phyloP scores from a whole-genome alignment of 2,888 invertebrate genomes.

The Pyrgus malvae region DNA sequence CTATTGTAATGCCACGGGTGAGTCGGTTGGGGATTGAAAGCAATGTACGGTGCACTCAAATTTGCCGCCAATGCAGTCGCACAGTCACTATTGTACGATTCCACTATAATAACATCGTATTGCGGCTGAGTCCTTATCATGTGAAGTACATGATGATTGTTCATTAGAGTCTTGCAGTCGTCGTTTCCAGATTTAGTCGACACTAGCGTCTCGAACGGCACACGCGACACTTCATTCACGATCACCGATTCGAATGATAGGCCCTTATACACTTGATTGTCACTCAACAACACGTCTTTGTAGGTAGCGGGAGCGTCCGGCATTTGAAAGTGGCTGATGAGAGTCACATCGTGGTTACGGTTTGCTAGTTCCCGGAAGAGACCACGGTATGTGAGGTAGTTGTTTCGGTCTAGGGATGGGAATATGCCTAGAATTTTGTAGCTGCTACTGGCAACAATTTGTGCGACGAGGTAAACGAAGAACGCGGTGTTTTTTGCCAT shows the following conservation, averaged over 20 bases:
- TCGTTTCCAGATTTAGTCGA: slow-evolving; percentile 75
- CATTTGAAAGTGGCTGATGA: slow-evolving; percentile 76
- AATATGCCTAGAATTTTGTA: slow-evolving; percentile 80
- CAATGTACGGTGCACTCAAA: slow-evolving; percentile 84
- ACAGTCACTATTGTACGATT: slow-evolving; percentile 89
- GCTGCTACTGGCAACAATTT: slow-evolving; percentile 52
- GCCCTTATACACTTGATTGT: slow-evolving; percentile 65
- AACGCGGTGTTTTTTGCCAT: slow-evolving; percentile 57
- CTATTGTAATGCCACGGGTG: slow-evolving; percentile 80
- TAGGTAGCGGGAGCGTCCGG: slow-evolving; percentile 73
- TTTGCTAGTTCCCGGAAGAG: slow-evolving; percentile 75
- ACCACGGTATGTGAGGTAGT: slow-evolving; percentile 74
- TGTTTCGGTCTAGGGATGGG: slow-evolving; percentile 75
- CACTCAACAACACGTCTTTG: slow-evolving; percentile 76
- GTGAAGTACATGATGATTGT: slow-evolving; percentile 77
- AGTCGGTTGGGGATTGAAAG: slow-evolving; percentile 78
- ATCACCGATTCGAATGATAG: slow-evolving; percentile 75
- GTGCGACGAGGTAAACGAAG: slow-evolving; percentile 53
- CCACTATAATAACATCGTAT: slow-evolving; percentile 87
- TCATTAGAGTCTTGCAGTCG: slow-evolving; percentile 74
- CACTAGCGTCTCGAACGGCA: slow-evolving; percentile 73
- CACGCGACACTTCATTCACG: slow-evolving; percentile 68
- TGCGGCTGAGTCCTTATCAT: slow-evolving; percentile 72
- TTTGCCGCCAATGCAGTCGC: slow-evolving; percentile 85
- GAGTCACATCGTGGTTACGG: slow-evolving; percentile 78